phyloP scores from a whole-genome alignment of 2,797 vertebrate species.

The Anguilla anguilla region DNA sequence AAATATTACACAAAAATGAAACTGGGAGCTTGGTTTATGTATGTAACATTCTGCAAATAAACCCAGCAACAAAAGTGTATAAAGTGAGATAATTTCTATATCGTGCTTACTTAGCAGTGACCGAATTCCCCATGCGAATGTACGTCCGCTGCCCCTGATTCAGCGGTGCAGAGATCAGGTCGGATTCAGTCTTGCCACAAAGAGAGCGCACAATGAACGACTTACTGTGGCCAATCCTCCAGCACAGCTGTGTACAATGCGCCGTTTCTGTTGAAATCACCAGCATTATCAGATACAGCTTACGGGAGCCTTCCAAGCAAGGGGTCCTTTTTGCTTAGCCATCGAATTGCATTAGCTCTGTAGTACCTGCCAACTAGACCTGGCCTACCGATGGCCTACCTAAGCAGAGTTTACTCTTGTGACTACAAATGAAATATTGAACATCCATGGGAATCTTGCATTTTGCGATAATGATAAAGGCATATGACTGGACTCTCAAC shows the following conservation, averaged over 20 bases:
- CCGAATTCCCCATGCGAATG: slow-evolving; percentile 45
- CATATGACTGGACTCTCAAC: neutral
- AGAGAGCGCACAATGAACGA: slow-evolving; percentile 71
- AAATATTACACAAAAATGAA: neutral
- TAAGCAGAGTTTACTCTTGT: neutral
- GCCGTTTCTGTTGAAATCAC: slow-evolving; percentile 80
- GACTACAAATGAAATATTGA: neutral
- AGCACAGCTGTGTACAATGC: slow-evolving; percentile 79
- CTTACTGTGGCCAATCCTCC: slow-evolving; percentile 79
- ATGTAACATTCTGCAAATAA: neutral
- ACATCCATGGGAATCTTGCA: neutral
- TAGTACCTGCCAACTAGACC: neutral
- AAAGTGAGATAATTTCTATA: neutral
- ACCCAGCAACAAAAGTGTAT: neutral
- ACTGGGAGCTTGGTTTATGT: neutral
- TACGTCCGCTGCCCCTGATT: slow-evolving; percentile 52
- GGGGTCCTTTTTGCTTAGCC: slow-evolving; percentile 2
- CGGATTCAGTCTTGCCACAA: slow-evolving; percentile 73
- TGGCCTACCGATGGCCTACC: neutral
- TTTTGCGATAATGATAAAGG: neutral
- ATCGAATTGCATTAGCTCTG: neutral
- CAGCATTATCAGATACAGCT: slow-evolving; percentile 66
- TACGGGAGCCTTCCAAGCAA: slow-evolving; percentile 16
- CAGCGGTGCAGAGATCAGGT: slow-evolving; percentile 59
- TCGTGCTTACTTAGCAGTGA: neutral